Evolutionary conservation across 2,797 vertebrate species (phyloP).

Genomic region (Sebastes hubbsi): DNA sequence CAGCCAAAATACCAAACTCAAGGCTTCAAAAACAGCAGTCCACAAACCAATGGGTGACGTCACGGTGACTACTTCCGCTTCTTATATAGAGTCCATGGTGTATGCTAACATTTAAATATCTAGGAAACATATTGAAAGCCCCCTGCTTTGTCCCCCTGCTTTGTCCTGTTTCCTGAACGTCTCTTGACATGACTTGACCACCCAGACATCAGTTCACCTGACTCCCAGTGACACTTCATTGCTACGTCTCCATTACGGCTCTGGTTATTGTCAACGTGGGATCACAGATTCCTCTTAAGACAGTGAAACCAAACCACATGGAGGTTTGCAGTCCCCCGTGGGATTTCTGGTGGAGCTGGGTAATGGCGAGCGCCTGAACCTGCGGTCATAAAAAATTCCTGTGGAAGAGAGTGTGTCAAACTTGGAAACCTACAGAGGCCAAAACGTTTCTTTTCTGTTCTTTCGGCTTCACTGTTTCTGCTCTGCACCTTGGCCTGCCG

Average conservation of each 20-base stretch:
- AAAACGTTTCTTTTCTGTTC: not conserved
- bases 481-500: slow-evolving; percentile 13
- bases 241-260: slow-evolving; percentile 53
- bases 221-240: slow-evolving; percentile 55
- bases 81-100: not conserved
- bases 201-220: slow-evolving; percentile 54
- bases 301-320: slow-evolving; percentile 62
- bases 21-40: too few species aligned
- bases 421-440: slow-evolving; percentile 40
- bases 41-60: too few species aligned
- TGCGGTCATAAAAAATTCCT: slow-evolving; percentile 59
- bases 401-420: slow-evolving; percentile 61
- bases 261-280: slow-evolving; percentile 62
- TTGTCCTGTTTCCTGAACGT: not conserved
- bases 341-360: slow-evolving; percentile 61
- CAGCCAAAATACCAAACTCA: too few species aligned
- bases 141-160: not conserved
- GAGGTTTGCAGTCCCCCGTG: slow-evolving; percentile 42
- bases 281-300: slow-evolving; percentile 62
- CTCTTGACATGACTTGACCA: slow-evolving; percentile 26
- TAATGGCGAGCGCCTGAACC: slow-evolving; percentile 58
- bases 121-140: not conserved
- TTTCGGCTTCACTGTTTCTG: slow-evolving; percentile 8
- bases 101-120: not conserved
- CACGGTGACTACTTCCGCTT: too few species aligned